phyloP scores from a whole-genome alignment of 2,888 invertebrate species.

The Microchrysa polita region DNA sequence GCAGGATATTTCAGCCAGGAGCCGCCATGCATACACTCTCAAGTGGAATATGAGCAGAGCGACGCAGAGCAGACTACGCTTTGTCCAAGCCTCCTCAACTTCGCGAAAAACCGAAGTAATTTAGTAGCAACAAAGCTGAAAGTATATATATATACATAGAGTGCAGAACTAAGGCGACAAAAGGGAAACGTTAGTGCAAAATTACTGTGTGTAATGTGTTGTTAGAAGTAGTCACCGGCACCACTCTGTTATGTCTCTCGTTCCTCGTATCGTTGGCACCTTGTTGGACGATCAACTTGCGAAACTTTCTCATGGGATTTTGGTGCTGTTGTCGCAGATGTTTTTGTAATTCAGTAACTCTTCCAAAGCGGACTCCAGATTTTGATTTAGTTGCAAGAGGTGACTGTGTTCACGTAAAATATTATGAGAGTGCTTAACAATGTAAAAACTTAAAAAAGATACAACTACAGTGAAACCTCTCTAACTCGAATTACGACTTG shows the following conservation, averaged over 20 bases:
- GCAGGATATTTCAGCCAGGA: constrained; percentile 29
- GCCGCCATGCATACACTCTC: constrained; percentile 9
- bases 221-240: constrained; percentile 13
- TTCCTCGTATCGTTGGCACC: constrained; percentile 1
- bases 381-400: too few relatives aligned
- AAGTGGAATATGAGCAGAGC: constrained; percentile 35
- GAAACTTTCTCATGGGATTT: constrained; percentile 46
- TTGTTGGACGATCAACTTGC: constrained; percentile 45
- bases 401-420: too few relatives aligned
- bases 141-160: too few relatives aligned
- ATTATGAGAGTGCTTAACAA: too few relatives aligned
- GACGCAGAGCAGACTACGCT: not conserved
- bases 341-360: constrained; percentile 27
- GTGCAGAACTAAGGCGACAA: too few relatives aligned
- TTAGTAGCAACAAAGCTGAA: not conserved
- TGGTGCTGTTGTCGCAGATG: constrained; percentile 43
- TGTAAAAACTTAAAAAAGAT: too few relatives aligned
- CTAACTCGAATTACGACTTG: too few relatives aligned
- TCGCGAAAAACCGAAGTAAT: constrained; percentile 3
- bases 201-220: constrained; percentile 36
- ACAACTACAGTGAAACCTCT: too few relatives aligned
- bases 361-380: not conserved
- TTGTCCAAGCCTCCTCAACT: not conserved
- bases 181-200: constrained; percentile 17
- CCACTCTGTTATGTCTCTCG: not conserved